Base-by-base conservation (phyloP, 2,888 invertebrate genomes). In the Ophion ventricosus region DNA sequence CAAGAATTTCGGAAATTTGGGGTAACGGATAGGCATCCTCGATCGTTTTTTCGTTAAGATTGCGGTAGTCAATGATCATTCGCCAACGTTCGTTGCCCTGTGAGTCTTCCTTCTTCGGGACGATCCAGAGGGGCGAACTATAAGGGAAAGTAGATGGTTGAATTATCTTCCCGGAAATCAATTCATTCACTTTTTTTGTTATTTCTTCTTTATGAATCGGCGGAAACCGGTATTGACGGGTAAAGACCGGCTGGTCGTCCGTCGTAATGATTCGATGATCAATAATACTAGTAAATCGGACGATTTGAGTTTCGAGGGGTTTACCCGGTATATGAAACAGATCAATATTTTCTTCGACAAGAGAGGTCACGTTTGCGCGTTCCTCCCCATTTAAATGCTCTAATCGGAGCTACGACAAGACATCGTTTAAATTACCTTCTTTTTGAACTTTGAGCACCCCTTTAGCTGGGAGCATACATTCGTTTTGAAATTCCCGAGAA, bases 1-100 rank as follows among this genome's bases (percentile, higher is more conserved):
- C 91, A 11, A 93, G 82, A 61, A 93, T 92, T 57, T 92, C 90
- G 2, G 87, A 82, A 2, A 93, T 93, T 79, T 91, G 91, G 0
- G 92, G 91, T 25, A 93, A 84, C 3, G 92, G 92, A 81, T 90
- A 92, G 11, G 88, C 63, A 40, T 80, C 73, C 49, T 7, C 49
- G 25, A 69, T 77, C 1, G 77, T 77, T 70, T 69, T 69, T 77
- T 66, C 56, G 0, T 79, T 74, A 29, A 74, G 59, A 0, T 43
- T 59, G 4, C 73, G 57, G 2, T 67, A 80, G 56, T 80, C 80
- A 1, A 73, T 66, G 0, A 74, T 74, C 69, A 75, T 75, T 14
- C 81, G 61, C 81, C 81, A 76, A n/a, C 64, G 73, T 14, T 57
- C 20, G 8, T 67, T 73, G 56, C 80, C 73, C 17, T 29, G 73